These are phyloP conservation scores for Drosophila mettleri DNA, from an alignment of 2,888 invertebrate genomes.

Conservation along the genomic window DNA sequence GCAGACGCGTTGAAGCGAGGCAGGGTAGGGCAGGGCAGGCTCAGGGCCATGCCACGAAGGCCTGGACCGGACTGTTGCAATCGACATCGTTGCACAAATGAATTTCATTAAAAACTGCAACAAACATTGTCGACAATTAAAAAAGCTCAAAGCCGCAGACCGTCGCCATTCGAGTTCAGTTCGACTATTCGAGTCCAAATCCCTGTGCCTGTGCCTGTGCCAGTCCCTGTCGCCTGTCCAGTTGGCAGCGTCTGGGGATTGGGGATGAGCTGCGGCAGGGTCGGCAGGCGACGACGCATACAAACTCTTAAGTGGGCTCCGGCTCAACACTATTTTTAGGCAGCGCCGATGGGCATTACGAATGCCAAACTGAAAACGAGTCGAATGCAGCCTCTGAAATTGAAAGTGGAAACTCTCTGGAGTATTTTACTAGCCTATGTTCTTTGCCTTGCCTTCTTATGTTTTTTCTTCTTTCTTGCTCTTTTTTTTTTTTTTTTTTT, in stretches of 20 bases:
- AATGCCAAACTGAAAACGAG: slow-evolving; percentile 48
- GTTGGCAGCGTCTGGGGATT: slow-evolving; percentile 49
- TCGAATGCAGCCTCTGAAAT: slow-evolving; percentile 67
- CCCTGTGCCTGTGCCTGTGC: slow-evolving; percentile 20
- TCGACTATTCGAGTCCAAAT: slow-evolving; percentile 18
- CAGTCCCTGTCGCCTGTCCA: slow-evolving; percentile 10
- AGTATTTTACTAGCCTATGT: slow-evolving; percentile 55
- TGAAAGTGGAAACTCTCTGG: slow-evolving; percentile 82
- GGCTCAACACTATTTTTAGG: slow-evolving; percentile 70
- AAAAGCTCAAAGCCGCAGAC: slow-evolving; percentile 62
- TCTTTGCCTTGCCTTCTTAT: slow-evolving; percentile 14
- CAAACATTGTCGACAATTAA: slow-evolving; percentile 82
- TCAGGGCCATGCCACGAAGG: slow-evolving; percentile 46
- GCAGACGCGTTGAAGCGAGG: slow-evolving; percentile 48
- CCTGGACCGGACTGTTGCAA: slow-evolving; percentile 42
- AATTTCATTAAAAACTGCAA: slow-evolving; percentile 79
- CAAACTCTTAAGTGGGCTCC: slow-evolving; percentile 60
- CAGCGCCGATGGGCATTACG: slow-evolving; percentile 38
- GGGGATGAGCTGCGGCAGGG: slow-evolving; percentile 61
- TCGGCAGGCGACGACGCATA: slow-evolving; percentile 36
- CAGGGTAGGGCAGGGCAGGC: too few relatives aligned
- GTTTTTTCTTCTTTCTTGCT: not conserved
- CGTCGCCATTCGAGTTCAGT: slow-evolving; percentile 40
- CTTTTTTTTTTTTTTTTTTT: not conserved
- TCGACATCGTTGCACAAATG: slow-evolving; percentile 67